phyloP scores from a whole-genome alignment of 2,113 vertebrate genomes.

The Lepus europaeus region DNA sequence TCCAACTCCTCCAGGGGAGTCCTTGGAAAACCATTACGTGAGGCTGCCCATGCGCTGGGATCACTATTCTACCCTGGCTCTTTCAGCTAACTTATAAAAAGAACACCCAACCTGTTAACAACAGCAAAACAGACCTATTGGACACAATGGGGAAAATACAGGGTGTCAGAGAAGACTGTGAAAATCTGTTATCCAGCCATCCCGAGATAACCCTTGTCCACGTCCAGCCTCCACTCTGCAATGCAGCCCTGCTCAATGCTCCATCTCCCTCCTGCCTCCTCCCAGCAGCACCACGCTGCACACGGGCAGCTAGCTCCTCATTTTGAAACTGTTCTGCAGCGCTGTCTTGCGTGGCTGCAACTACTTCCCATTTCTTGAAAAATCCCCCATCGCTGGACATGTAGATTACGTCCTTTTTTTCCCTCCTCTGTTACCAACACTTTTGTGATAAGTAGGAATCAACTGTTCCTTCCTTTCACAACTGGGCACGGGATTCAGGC shows the following conservation, averaged over 20 bases:
- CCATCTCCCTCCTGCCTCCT: not conserved
- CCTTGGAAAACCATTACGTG: not conserved
- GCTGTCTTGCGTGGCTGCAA: rapidly evolving
- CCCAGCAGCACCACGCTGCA: rapidly evolving
- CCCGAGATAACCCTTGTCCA: not conserved
- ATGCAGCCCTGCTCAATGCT: rapidly evolving
- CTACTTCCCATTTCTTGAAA: not conserved
- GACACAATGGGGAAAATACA: not conserved
- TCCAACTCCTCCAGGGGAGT: not conserved
- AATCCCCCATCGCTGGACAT: no score
- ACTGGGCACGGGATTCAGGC: not conserved
- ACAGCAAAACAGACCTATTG: not conserved
- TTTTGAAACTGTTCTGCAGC: not conserved
- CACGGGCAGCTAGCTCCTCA: rapidly evolving
- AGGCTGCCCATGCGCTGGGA: not conserved
- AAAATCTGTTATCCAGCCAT: not conserved
- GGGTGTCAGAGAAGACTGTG: not conserved
- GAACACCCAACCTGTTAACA: not conserved
- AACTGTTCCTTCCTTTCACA: not conserved
- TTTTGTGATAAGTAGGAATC: not conserved
- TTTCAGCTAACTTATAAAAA: not conserved
- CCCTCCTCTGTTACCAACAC: not conserved
- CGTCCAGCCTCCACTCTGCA: not conserved
- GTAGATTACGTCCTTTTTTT: not conserved
- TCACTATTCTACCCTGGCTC: not conserved